phyloP scores from a whole-genome alignment of 1,140 invertebrate species.

The Drosophila tsacasi region DNA sequence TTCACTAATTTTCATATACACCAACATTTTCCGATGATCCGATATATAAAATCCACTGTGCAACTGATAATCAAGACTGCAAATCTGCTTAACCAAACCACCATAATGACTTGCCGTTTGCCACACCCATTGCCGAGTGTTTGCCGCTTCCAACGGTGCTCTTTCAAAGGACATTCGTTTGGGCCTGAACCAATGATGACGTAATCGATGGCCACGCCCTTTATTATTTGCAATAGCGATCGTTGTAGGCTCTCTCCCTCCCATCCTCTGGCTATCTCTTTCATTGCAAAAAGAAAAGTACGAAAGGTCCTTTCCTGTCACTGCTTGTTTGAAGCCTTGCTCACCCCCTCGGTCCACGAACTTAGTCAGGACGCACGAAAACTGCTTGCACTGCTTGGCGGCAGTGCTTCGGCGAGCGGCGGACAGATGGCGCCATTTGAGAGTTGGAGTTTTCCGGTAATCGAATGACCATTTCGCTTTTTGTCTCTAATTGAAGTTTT shows the following conservation, averaged over 20 bases:
- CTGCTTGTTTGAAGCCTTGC: not conserved
- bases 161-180: constrained; percentile 13
- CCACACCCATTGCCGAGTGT: constrained; percentile 24
- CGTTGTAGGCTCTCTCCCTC: constrained; percentile 11
- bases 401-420: constrained; percentile 11
- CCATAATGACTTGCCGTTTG: not conserved
- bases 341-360: not conserved
- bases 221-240: constrained; percentile 26
- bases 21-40: not conserved
- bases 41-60: not conserved
- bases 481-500: constrained; percentile 49
- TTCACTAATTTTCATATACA: not conserved
- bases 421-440: constrained; percentile 51
- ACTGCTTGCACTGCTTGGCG: constrained; percentile 64
- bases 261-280: constrained; percentile 2
- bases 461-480: constrained; percentile 11
- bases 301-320: not conserved
- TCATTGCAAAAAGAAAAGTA: not conserved
- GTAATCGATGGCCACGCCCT: constrained; percentile 13
- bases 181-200: constrained; percentile 7
- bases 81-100: not conserved
- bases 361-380: constrained; percentile 60
- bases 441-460: constrained; percentile 10
- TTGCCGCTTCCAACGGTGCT: not conserved
- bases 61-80: constrained; percentile 6